These are phyloP conservation scores for Onychomys torridus DNA, from an alignment of 2,797 vertebrate species.

Conservation along the genomic window DNA sequence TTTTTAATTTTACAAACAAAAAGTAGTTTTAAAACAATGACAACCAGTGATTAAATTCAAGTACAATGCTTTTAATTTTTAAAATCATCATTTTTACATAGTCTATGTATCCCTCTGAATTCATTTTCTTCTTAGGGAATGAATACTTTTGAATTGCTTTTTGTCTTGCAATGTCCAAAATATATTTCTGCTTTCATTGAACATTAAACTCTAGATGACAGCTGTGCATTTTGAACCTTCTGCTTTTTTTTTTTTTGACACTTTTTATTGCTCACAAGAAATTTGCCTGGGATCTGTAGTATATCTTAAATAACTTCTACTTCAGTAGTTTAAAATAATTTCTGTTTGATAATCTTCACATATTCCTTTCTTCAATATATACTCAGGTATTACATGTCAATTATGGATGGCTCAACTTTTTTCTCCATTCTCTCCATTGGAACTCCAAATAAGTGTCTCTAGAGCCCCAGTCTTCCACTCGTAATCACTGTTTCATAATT, in stretches of 20 bases:
- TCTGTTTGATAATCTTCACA: neutral
- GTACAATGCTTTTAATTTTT: neutral
- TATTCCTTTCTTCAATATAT: neutral
- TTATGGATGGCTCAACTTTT: neutral
- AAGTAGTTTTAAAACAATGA: neutral
- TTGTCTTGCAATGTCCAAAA: neutral
- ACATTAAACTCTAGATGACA: neutral
- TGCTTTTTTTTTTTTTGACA: neutral
- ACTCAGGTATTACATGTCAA: neutral
- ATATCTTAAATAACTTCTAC: neutral
- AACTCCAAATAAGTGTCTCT: neutral
- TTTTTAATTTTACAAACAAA: neutral
- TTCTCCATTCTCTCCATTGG: neutral
- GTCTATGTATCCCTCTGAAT: neutral
- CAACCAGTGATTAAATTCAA: neutral
- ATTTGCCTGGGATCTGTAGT: neutral
- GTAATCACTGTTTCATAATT: neutral
- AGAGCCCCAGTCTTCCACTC: neutral
- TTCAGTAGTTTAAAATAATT: neutral
- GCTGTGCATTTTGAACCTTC: neutral
- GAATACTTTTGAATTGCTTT: neutral
- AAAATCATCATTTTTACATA: neutral
- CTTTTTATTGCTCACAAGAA: neutral
- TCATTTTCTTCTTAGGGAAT: neutral
- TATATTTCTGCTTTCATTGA: neutral